These are phyloP conservation scores for Podocnemis expansa DNA, from an alignment of 2,113 vertebrate genomes.

Conservation along the genomic window DNA sequence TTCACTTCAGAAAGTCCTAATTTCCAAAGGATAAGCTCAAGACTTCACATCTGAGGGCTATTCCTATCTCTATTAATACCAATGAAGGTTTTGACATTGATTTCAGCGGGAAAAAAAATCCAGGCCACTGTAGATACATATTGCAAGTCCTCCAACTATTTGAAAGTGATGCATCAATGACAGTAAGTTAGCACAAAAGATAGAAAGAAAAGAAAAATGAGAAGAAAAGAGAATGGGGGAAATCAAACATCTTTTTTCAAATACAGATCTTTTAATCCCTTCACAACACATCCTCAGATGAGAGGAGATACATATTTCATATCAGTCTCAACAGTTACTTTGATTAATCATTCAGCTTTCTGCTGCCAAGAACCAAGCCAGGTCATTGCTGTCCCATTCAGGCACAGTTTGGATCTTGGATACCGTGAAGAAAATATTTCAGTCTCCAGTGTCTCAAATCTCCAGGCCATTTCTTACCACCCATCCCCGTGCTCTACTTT, in stretches of 20 bases:
- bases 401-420: neutral
- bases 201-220: neutral
- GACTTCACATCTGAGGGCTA: neutral
- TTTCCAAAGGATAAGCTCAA: neutral
- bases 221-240: neutral
- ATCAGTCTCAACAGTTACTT: neutral
- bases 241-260: neutral
- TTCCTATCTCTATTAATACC: neutral
- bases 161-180: fast-evolving
- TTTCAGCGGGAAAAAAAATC: neutral
- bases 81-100: neutral
- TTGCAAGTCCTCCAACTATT: fast-evolving
- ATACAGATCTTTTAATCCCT: neutral
- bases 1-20: neutral
- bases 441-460: neutral
- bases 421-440: neutral
- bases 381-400: neutral
- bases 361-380: neutral
- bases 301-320: neutral
- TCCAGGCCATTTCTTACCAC: neutral
- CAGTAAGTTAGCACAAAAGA: neutral
- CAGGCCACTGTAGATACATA: fast-evolving
- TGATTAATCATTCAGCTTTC: neutral
- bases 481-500: neutral
- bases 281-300: neutral